A percentile compares a stretch with the other conserved stretches of the same genome.
phyloP scores from a whole-genome alignment of 2,113 vertebrate species.

The Pantherophis guttatus region DNA sequence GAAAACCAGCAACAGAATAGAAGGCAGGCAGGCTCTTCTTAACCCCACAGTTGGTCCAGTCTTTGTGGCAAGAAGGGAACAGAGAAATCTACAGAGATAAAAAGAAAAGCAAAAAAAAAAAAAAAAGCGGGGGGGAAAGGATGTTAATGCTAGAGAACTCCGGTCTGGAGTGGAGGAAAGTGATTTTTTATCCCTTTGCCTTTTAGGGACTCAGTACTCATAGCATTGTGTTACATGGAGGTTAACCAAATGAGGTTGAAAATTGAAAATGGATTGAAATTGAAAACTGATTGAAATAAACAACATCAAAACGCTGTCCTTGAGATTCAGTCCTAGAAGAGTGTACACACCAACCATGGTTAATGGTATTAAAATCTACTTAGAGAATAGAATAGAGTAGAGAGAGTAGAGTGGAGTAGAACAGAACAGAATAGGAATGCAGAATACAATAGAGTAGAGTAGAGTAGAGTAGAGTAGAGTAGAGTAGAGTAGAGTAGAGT shows the following conservation, averaged over 20 bases:
- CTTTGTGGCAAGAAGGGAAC: conserved; percentile 10
- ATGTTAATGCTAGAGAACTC: neutral
- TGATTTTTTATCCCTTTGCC: conserved; percentile 2
- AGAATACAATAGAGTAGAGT: no score
- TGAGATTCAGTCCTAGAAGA: neutral
- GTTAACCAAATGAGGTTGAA: conserved; percentile 25
- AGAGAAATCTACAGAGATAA: neutral
- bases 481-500: rapidly evolving
- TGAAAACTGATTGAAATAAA: no score
- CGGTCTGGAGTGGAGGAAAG: neutral
- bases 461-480: no score
- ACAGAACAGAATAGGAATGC: no score
- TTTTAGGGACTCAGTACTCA: conserved; percentile 41
- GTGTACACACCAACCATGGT: neutral
- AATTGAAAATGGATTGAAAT: neutral
- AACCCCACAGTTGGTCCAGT: neutral
- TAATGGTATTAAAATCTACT: neutral
- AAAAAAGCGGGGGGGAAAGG: no score
- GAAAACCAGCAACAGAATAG: neutral
- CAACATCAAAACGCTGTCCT: neutral
- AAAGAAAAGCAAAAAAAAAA: neutral
- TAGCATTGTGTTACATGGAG: neutral
- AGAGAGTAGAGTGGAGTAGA: no score
- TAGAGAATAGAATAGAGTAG: neutral
- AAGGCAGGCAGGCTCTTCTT: conserved; percentile 12